These are phyloP conservation scores for Syngnathus acus DNA, from an alignment of 2,797 vertebrate species.

Conservation along the genomic window DNA sequence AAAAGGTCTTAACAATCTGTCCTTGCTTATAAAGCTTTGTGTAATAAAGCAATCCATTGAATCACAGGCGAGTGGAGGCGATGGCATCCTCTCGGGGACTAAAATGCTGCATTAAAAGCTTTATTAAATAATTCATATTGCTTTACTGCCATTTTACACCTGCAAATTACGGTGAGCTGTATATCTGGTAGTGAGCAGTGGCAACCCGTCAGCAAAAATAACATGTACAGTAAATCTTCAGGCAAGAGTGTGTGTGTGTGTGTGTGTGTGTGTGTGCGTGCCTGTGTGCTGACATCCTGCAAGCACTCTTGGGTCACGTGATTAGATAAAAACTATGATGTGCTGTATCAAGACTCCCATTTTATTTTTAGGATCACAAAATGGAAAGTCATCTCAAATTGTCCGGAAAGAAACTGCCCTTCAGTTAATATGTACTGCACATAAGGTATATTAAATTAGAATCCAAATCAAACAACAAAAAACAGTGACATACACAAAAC, in stretches of 20 bases:
- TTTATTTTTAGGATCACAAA: no score
- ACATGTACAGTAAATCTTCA: slow-evolving; percentile 61
- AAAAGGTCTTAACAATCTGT: slow-evolving; percentile 46
- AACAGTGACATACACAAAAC: no score
- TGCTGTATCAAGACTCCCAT: not conserved
- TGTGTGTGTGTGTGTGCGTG: slow-evolving; percentile 1
- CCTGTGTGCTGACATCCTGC: not conserved
- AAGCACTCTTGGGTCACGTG: not conserved
- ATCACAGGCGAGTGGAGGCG: slow-evolving; percentile 45
- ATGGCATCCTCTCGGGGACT: slow-evolving; percentile 60
- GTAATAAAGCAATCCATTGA: slow-evolving; percentile 62
- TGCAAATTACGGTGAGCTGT: slow-evolving; percentile 70
- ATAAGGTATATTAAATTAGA: no score
- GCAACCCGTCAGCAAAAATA: slow-evolving; percentile 61
- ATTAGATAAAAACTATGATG: not conserved
- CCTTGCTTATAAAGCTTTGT: slow-evolving; percentile 54
- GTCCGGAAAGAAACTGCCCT: not conserved
- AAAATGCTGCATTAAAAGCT: slow-evolving; percentile 69
- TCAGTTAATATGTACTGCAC: not conserved
- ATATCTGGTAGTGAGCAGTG: slow-evolving; percentile 56
- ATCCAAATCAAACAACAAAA: no score
- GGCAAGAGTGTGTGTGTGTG: not conserved
- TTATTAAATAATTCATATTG: slow-evolving; percentile 74
- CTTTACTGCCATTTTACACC: slow-evolving; percentile 72
- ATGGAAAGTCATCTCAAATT: not conserved